Evolutionary conservation across 2,888 invertebrate species (phyloP), one percentile per base, ranked within the genome.

Genomic region (Loripinus fragilis): DNA sequence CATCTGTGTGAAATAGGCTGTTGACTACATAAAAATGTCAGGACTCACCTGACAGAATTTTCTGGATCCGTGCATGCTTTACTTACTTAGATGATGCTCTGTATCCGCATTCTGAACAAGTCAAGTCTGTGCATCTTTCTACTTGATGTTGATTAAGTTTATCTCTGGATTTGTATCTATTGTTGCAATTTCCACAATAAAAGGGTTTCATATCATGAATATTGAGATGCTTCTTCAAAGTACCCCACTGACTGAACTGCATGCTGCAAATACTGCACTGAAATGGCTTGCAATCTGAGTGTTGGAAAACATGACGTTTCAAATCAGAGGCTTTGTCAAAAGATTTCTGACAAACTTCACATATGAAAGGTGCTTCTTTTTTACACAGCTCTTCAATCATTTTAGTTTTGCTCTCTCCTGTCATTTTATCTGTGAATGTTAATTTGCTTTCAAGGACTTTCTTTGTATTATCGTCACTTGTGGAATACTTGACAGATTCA

Each of bases 241-340:
- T 30, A 28, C 8, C 33, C 15, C 12, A 10, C 60, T 12, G 12
- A 60, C 17, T 60, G 20, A 60, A 60, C 5, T 2, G 17, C 60
- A 28, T 5, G 23, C 10, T 17, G 17, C 60, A 60, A 5, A 60
- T 60, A 20, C 7, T 20, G 17, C 60, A 60, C 15, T 33, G 7
- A 17, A 17, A 60, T 33, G 60, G 60, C 33, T 17, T 30, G 15
- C 10, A 17, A 2, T 60, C 20, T 17, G 60, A 20, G 28, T 60
- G 60, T 60, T 25, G 60, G 17, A 7, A 60, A 12, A 60, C 23
- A 20, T 60, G 60, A 28, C 71, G 70, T 38, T 41, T 70, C 50
- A 75, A 23, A 12, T n/a, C 30, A 20, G 3, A 7, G 10, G 10
- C 12, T 17, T 30, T 17, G 35, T 35, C 35, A 50, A 50, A 70